Base-by-base conservation (phyloP, 92 coral and sea anemone species). In the Metridium senile region DNA sequence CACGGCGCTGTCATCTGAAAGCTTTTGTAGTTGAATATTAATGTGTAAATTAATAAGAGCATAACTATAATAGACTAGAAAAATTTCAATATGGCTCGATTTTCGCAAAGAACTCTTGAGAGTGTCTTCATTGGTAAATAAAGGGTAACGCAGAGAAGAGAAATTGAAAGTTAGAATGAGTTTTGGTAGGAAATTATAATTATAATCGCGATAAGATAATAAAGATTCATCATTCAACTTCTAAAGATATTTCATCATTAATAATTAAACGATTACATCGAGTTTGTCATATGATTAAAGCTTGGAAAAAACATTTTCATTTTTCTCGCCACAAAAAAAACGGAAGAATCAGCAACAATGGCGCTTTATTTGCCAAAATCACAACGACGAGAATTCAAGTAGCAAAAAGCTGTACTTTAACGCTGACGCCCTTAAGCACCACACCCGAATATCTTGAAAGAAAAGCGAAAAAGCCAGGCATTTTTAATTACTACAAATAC, bases 371-470 rank as follows among this genome's bases (percentile, higher is more conserved):
- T 20, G 6, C 59, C 25, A 54, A 39, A 13, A 39, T 13, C 13
- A 4, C 49, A 61, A 61, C 29, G 66, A 22, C 31, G 28, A 13
- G 6, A 63, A 1, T 28, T 31, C 21, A 19, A 9, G 22, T 3
- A 29, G 28, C 27, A 63, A 28, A 63, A 28, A 27, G 69, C 27
- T 27, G 8, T 7, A 63, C 8, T 28, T 28, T 28, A 28, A 63
- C 27, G 69, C 27, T 31, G n/a, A 63, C 69, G 69, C 69, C 69
- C 69, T 59, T 22, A 54, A 54, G n/a, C 39, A 63, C 69, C 69
- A 28, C 69, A 28, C 69, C 69, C 69, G 45, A 3, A 9, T 22
- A 0, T 1, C 8, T 59, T 8, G 26, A 21, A 59, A 59, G 26
- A 22, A 59, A 59, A 61, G 10, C 45, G 69, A 63, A 63, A 11